These are phyloP conservation scores for Craniophora ligustri DNA, from an alignment of 2,888 invertebrate genomes.

Conservation along the genomic window DNA sequence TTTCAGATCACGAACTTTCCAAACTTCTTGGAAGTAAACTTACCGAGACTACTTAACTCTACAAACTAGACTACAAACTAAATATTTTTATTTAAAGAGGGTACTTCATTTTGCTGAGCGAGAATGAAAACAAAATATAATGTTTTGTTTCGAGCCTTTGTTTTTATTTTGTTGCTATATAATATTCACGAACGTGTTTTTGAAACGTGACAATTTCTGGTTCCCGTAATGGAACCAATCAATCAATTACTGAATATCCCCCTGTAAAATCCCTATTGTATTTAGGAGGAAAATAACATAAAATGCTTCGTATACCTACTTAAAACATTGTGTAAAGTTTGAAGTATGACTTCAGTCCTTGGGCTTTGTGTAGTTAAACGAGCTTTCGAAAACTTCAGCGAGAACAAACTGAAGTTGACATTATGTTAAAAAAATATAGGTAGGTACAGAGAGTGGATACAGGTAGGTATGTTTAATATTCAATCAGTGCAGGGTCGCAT, in stretches of 20 bases:
- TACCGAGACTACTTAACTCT: conserved; percentile 48
- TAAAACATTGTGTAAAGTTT: conserved; percentile 37
- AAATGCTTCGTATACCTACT: conserved; percentile 15
- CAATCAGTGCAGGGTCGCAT: conserved; percentile 77
- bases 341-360: conserved; percentile 19
- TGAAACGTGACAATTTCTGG: conserved; percentile 17
- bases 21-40: conserved; percentile 53
- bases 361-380: conserved; percentile 14
- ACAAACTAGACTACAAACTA: conserved; percentile 32
- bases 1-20: conserved; percentile 56
- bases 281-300: conserved; percentile 14
- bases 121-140: conserved; percentile 13
- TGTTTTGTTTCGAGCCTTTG: too few species aligned
- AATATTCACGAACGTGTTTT: conserved; percentile 16
- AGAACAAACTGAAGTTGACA: conserved; percentile 28
- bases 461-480: conserved; percentile 77
- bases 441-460: conserved; percentile 55
- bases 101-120: conserved; percentile 8
- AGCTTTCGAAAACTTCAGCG: conserved; percentile 18
- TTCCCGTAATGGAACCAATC: conserved; percentile 30
- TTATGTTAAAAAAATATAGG: conserved; percentile 45
- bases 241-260: conserved; percentile 28
- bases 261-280: conserved; percentile 12
- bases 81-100: conserved; percentile 37
- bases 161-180: not conserved